Percentiles rank a stretch among this genome's conserved stretches.
Conservation (phyloP, 37 sponge, comb jelly and placozoan species). For the Tethya wilhelma region DNA sequence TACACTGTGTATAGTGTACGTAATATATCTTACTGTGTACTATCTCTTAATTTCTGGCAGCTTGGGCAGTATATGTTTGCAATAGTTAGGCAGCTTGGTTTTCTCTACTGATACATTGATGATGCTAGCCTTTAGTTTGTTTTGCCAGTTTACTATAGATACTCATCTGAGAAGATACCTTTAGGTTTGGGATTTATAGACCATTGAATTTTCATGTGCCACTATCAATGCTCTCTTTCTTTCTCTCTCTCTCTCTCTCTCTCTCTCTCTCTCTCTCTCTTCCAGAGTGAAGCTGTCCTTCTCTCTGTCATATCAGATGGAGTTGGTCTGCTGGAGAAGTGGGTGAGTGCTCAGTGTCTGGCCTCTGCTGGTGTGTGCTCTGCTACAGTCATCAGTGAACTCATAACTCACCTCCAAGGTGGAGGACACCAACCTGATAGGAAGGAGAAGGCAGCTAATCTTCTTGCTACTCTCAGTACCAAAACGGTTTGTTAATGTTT, state of each 20-base stretch:
- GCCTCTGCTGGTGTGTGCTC: slow-evolving; percentile 40
- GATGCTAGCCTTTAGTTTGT: slow-evolving; percentile 1
- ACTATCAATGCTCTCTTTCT: too few species aligned
- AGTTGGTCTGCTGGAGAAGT: slow-evolving; percentile 39
- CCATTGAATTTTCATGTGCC: too few species aligned
- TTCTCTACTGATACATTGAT: too few species aligned
- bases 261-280: background rate
- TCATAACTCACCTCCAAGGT: slow-evolving; percentile 17
- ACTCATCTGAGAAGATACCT: background rate
- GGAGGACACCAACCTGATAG: background rate
- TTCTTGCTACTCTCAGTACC: slow-evolving; percentile 50
- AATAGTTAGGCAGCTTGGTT: too few species aligned
- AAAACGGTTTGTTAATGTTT: slow-evolving; percentile 52
- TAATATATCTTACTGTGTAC: too few species aligned
- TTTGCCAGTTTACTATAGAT: background rate
- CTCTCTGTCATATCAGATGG: slow-evolving; percentile 30
- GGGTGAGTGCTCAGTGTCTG: slow-evolving; percentile 81
- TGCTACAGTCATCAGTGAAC: background rate
- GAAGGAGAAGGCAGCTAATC: slow-evolving; percentile 34
- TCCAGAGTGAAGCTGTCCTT: slow-evolving; percentile 48
- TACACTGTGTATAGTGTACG: too few species aligned
- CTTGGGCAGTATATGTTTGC: too few species aligned
- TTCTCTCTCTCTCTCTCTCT: too few species aligned
- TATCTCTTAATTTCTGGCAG: too few species aligned
- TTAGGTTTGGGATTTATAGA: too few species aligned